Evolutionary conservation across 2,797 vertebrate species (phyloP).

Genomic region (Pogonophryne albipinna): DNA sequence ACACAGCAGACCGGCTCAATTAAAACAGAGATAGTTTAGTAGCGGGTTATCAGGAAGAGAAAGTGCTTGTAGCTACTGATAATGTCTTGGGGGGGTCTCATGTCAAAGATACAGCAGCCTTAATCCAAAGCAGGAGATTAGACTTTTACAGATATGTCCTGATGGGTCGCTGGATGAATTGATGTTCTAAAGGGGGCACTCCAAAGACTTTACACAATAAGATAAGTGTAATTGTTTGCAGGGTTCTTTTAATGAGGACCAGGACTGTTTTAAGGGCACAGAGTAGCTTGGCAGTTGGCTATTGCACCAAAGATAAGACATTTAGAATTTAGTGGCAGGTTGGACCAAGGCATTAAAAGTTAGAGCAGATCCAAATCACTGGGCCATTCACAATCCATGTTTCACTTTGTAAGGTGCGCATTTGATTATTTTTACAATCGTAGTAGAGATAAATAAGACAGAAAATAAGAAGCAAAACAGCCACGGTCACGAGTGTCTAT

Average conservation of each 20-base stretch:
- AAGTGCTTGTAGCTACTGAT: constrained; percentile 25
- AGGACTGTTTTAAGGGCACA: neutral
- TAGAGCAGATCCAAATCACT: no score
- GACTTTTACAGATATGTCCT: constrained; percentile 7
- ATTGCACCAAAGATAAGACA: neutral
- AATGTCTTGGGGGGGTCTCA: constrained; percentile 19
- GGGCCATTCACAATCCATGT: no score
- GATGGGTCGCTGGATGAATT: neutral
- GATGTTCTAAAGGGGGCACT: neutral
- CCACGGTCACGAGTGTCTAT: no score
- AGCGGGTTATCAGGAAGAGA: constrained; percentile 21
- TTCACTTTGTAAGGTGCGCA: no score
- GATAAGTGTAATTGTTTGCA: neutral
- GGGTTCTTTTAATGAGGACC: no score
- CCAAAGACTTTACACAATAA: neutral
- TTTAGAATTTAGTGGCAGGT: no score
- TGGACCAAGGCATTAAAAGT: no score
- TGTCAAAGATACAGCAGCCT: constrained; percentile 20
- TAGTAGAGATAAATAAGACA: no score
- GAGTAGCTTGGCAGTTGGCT: no score
- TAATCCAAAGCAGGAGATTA: constrained; percentile 27
- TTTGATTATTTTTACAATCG: no score
- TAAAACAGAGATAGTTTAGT: constrained; percentile 30
- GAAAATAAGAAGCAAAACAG: no score
- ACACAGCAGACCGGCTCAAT: constrained; percentile 23